phyloP scores from a whole-genome alignment of 30 jellyfish, hydroid and myxozoan species.

The Aurelia aurita region DNA sequence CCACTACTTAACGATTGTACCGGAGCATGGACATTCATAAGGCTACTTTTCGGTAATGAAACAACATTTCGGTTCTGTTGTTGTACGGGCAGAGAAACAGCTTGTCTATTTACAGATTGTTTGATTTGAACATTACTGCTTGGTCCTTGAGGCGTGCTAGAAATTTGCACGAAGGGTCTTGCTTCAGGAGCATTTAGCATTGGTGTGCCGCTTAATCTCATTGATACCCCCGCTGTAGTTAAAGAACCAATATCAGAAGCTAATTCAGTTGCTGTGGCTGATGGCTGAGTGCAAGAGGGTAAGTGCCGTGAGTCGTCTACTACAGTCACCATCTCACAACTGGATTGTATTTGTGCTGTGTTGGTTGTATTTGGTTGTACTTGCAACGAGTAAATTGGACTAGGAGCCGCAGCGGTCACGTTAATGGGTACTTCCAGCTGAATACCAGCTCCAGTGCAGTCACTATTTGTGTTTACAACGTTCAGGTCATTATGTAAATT shows the following conservation, averaged over 20 bases:
- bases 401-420: neutral
- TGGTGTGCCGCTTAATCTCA: neutral
- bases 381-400: neutral
- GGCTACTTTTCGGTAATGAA: neutral
- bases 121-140: neutral
- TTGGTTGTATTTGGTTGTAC: neutral
- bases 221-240: slow-evolving; percentile 3
- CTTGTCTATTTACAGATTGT: neutral
- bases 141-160: too few species aligned
- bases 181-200: neutral
- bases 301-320: neutral
- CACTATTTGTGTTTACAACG: too few species aligned
- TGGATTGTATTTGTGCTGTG: neutral
- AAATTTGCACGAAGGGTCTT: neutral
- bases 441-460: neutral
- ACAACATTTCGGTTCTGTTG: neutral
- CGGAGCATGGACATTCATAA: too few species aligned
- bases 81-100: slow-evolving; percentile 4
- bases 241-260: neutral
- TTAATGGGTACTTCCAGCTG: slow-evolving; percentile 4
- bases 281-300: neutral
- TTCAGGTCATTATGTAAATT: too few species aligned
- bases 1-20: too few species aligned
- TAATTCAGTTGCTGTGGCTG: neutral
- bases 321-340: neutral